Evolutionary conservation across 2,888 invertebrate species (phyloP).

Genomic region (Nephrotoma flavescens): DNA sequence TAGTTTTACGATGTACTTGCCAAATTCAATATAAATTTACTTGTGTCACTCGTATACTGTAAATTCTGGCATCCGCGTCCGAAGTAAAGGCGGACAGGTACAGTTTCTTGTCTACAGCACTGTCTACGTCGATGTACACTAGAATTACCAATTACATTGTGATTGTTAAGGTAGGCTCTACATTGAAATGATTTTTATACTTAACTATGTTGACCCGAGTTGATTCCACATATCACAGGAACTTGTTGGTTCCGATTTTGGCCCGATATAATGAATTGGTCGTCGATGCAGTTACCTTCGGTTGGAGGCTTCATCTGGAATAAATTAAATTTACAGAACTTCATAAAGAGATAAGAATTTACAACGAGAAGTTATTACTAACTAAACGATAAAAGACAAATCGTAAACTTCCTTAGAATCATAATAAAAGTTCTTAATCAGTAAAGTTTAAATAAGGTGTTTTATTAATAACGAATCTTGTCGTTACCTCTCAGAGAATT

Average conservation of each 20-base stretch:
- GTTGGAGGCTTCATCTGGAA: conserved; percentile 50
- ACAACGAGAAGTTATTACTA: no score
- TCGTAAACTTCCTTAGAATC: no score
- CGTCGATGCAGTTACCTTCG: conserved; percentile 50
- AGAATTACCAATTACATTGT: conserved; percentile 16
- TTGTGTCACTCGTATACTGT: conserved; percentile 48
- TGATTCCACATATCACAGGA: conserved; percentile 59
- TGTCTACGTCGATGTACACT: conserved; percentile 60
- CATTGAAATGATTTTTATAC: background rate
- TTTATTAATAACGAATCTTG: no score
- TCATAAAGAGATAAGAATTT: background rate
- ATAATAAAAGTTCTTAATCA: no score
- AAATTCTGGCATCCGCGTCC: conserved; percentile 39
- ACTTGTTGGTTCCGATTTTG: conserved; percentile 52
- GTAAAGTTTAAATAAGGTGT: no score
- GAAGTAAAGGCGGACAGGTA: conserved; percentile 48
- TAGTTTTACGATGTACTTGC: background rate
- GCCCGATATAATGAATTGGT: conserved; percentile 55
- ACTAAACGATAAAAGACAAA: no score
- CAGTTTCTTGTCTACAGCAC: conserved; percentile 41
- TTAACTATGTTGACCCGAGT: conserved; percentile 60
- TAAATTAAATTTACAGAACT: background rate
- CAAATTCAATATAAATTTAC: conserved; percentile 21
- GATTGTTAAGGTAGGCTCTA: background rate
- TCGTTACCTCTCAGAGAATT: no score